A percentile compares a stretch with the other conserved stretches of the same genome.
These are phyloP conservation scores for Agonopterix arenella DNA, from an alignment of 2,888 invertebrate species.

Conservation along the genomic window DNA sequence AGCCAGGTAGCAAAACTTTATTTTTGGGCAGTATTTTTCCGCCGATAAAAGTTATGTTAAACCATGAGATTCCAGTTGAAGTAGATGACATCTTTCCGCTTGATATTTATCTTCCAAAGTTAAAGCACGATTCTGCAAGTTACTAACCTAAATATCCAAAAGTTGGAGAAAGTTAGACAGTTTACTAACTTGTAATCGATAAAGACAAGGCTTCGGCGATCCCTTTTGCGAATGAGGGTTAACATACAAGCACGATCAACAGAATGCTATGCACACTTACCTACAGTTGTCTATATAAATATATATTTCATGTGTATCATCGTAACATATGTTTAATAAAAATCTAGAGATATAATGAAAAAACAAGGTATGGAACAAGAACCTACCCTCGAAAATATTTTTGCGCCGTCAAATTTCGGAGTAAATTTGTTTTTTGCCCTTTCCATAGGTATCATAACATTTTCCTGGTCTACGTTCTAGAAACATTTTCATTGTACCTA, in stretches of 20 bases:
- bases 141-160: constrained; percentile 24
- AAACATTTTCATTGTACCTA: neutral
- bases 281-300: neutral
- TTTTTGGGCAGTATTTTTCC: too few relatives aligned
- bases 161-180: constrained; percentile 31
- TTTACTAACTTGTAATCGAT: constrained; percentile 40
- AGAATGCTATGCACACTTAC: neutral
- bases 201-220: constrained; percentile 12
- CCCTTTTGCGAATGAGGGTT: constrained; percentile 5
- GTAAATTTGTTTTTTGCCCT: neutral
- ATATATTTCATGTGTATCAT: too few relatives aligned
- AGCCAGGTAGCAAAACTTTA: too few relatives aligned
- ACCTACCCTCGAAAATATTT: neutral
- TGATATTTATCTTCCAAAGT: constrained; percentile 6
- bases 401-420: neutral
- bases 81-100: constrained; percentile 1
- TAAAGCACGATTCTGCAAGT: constrained; percentile 20
- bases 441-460: neutral
- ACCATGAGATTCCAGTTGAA: too few relatives aligned
- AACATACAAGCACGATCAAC: neutral
- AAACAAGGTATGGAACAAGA: too few relatives aligned
- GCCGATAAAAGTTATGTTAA: too few relatives aligned
- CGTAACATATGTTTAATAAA: too few relatives aligned
- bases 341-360: too few relatives aligned
- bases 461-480: neutral